Evolutionary conservation across 2,797 vertebrate genomes (phyloP), one percentile per base, ranked within the genome.

Genomic region (Pipistrellus nathusii): DNA sequence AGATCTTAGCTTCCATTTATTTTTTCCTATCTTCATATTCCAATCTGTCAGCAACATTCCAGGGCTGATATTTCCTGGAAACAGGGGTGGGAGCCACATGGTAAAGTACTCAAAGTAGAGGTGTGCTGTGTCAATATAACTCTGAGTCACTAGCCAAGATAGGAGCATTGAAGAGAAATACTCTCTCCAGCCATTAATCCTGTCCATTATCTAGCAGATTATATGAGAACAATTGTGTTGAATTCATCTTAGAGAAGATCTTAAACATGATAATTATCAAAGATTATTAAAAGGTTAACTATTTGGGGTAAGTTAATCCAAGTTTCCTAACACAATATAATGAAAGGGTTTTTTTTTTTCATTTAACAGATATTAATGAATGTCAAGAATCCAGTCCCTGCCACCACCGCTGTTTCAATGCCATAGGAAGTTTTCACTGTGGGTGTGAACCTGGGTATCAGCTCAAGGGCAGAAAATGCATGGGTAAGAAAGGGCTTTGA

Each of bases 381-480:
- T 99, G 99, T 92, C 99, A 99, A 97, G 99, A 99, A 94, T 98
- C 99, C 32, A 99, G 98, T 90, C 99, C 98, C 11, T 99, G 99
- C 93, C 99, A 99, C 88, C 99, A 99, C 38, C 99, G 97, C 62
- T 99, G 99, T 97, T 98, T 99, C 91, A 99, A 99, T 95, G 99
- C 98, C 12, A 98, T 99, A 68, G 99, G 99, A 69, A 99, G 99
- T 95, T 99, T 99, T 97, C 99, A 99, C 69, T 99, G 99, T 94
- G 99, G 99, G 44, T 99, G 99, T 97, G 99, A 99, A 83, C 99
- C 99, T 0, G 99, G 99, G 55, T 99, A 98, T 97, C 99, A 99
- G 46, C 98, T 99, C 89, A 99, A 98, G 98, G 99, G 99, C 98
- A 98, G 99, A 94, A 99, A 99, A 97, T 99, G 99, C 59, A 77